Evolutionary conservation across 2,888 invertebrate species (phyloP).

Genomic region (Argynnis bischoffii): DNA sequence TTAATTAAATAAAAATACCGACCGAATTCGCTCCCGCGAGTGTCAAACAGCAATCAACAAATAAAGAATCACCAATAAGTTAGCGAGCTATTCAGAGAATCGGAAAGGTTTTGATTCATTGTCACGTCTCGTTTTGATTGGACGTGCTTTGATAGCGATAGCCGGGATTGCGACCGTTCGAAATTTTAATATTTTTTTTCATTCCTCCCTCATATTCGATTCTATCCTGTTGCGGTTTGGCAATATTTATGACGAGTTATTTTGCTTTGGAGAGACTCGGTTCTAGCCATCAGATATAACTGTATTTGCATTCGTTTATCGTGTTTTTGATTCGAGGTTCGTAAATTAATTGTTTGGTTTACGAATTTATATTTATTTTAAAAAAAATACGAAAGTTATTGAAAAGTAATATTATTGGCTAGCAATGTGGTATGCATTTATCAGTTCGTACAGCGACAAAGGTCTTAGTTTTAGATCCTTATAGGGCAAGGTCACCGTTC

Average conservation of each 20-base stretch:
- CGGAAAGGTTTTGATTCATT: slow-evolving; percentile 78
- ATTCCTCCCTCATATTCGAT: slow-evolving; percentile 71
- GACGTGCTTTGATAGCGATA: slow-evolving; percentile 81
- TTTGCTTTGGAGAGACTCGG: slow-evolving; percentile 62
- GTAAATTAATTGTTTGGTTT: slow-evolving; percentile 32
- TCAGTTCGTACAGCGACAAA: too few relatives aligned
- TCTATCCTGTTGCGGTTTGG: slow-evolving; percentile 69
- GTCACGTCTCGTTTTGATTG: slow-evolving; percentile 81
- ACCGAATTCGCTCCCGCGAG: slow-evolving; percentile 64
- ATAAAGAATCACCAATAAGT: slow-evolving; percentile 79
- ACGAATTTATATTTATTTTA: slow-evolving; percentile 19
- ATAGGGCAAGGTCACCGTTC: too few relatives aligned
- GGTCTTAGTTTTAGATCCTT: too few relatives aligned
- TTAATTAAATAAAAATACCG: slow-evolving; percentile 77
- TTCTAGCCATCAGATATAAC: slow-evolving; percentile 47
- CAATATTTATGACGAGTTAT: slow-evolving; percentile 70
- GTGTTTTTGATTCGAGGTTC: slow-evolving; percentile 37
- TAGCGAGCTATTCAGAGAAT: slow-evolving; percentile 74
- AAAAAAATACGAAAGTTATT: neutral
- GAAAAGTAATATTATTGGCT: neutral
- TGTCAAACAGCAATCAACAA: slow-evolving; percentile 78
- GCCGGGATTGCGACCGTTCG: slow-evolving; percentile 73
- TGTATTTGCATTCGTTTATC: slow-evolving; percentile 54
- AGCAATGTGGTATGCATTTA: too few relatives aligned
- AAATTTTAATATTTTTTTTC: slow-evolving; percentile 74